These are phyloP conservation scores for Spatulosminthurus flaviceps DNA, from an alignment of 2,888 invertebrate species.

Conservation along the genomic window DNA sequence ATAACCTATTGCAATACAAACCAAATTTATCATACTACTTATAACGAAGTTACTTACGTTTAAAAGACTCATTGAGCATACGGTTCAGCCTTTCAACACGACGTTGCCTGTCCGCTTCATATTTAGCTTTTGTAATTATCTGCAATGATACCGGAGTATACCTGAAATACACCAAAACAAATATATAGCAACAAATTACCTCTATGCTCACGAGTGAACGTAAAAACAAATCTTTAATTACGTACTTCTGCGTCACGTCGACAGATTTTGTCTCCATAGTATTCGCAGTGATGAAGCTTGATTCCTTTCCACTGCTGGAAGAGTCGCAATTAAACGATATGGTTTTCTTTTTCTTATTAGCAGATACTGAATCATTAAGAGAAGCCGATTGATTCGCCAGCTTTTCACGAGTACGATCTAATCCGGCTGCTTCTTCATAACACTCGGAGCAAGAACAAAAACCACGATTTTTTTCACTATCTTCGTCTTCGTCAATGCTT, in stretches of 20 bases:
- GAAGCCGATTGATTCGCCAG: not conserved
- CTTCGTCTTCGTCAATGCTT: constrained; percentile 51
- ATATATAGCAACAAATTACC: not conserved
- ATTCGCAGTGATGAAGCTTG: constrained; percentile 15
- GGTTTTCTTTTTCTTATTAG: constrained; percentile 37
- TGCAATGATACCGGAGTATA: constrained; percentile 31
- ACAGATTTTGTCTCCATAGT: not conserved
- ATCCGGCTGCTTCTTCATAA: constrained; percentile 57
- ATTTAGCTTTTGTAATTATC: constrained; percentile 41
- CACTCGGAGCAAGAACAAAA: constrained; percentile 61
- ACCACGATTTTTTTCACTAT: constrained; percentile 49
- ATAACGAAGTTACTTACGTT: constrained; percentile 38
- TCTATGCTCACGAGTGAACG: too few species aligned
- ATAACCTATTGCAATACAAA: too few species aligned
- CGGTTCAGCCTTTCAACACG: constrained; percentile 41
- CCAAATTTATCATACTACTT: not conserved
- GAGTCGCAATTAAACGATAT: constrained; percentile 31
- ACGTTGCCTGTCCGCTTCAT: constrained; percentile 42
- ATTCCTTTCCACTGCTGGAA: constrained; percentile 14
- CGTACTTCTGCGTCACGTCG: constrained; percentile 35
- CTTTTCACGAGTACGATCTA: constrained; percentile 1
- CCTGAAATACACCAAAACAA: constrained; percentile 16
- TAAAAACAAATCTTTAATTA: not conserved
- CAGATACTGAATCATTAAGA: constrained; percentile 12
- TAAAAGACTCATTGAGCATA: constrained; percentile 44